Percentiles rank a stretch among this genome's conserved stretches.
phyloP scores from a whole-genome alignment of 2,113 vertebrate genomes.

The Hemiprocne comata region DNA sequence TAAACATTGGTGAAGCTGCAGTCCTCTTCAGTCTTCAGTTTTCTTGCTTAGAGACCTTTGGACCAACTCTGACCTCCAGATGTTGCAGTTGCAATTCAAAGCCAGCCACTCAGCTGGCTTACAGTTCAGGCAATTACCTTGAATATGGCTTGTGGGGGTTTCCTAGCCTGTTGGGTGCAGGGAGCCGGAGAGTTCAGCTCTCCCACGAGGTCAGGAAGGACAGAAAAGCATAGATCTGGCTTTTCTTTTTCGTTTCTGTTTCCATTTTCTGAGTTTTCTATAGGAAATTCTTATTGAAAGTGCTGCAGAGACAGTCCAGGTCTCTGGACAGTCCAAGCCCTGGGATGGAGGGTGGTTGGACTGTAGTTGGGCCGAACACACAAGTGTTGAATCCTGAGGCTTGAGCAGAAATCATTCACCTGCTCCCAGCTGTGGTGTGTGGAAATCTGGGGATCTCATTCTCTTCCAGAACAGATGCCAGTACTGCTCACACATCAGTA shows the following conservation, averaged over 20 bases:
- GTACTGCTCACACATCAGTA: neutral
- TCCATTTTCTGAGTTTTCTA: neutral
- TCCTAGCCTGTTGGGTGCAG: neutral
- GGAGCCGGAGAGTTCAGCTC: neutral
- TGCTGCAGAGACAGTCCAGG: neutral
- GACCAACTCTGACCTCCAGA: neutral
- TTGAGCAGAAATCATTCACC: neutral
- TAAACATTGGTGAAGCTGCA: neutral
- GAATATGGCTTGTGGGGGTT: neutral
- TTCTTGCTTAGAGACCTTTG: neutral
- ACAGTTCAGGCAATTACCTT: neutral
- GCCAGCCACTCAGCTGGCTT: neutral
- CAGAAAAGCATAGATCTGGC: neutral
- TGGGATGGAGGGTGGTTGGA: neutral
- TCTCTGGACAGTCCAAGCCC: neutral
- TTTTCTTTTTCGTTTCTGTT: neutral
- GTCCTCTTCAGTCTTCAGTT: neutral
- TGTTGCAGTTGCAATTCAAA: neutral
- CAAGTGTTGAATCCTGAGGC: rapidly evolving
- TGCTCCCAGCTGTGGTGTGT: neutral
- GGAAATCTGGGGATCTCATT: neutral
- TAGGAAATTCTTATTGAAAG: neutral
- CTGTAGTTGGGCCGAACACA: neutral
- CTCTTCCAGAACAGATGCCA: neutral
- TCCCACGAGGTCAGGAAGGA: neutral